Evolutionary conservation across 2,888 invertebrate species (phyloP).

Genomic region (Carterocephalus palaemon): DNA sequence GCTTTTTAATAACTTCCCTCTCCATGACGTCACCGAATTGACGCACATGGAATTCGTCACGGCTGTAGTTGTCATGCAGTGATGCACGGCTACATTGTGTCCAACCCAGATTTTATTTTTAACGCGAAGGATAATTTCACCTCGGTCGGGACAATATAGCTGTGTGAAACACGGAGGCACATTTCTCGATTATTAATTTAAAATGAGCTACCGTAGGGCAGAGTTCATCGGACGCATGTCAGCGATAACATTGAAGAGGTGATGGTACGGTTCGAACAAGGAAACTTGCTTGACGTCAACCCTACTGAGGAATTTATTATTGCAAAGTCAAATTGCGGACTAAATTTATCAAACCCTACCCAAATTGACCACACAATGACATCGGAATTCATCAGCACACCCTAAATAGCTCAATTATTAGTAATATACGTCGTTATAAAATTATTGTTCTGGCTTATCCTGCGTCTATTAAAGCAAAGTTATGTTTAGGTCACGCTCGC

Average conservation of each 20-base stretch:
- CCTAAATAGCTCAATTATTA: too few relatives aligned
- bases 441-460: background rate
- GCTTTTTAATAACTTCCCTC: conserved; percentile 55
- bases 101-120: conserved; percentile 44
- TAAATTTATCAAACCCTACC: too few relatives aligned
- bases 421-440: conserved; percentile 11
- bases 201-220: conserved; percentile 37
- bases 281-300: too few relatives aligned
- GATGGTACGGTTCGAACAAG: conserved; percentile 4
- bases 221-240: conserved; percentile 46
- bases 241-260: conserved; percentile 37
- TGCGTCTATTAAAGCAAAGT: conserved; percentile 13
- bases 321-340: too few relatives aligned
- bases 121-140: conserved; percentile 34
- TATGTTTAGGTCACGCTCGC: conserved; percentile 51
- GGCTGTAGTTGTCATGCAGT: conserved; percentile 44
- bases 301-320: too few relatives aligned
- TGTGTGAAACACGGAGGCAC: conserved; percentile 36
- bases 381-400: too few relatives aligned
- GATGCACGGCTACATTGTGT: conserved; percentile 56
- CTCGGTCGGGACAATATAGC: conserved; percentile 26
- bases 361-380: too few relatives aligned
- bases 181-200: conserved; percentile 41
- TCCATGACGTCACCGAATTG: conserved; percentile 65
- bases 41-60: conserved; percentile 58